These are phyloP conservation scores for Hydrotaea diabolus DNA, from an alignment of 2,888 invertebrate genomes.

Conservation along the genomic window DNA sequence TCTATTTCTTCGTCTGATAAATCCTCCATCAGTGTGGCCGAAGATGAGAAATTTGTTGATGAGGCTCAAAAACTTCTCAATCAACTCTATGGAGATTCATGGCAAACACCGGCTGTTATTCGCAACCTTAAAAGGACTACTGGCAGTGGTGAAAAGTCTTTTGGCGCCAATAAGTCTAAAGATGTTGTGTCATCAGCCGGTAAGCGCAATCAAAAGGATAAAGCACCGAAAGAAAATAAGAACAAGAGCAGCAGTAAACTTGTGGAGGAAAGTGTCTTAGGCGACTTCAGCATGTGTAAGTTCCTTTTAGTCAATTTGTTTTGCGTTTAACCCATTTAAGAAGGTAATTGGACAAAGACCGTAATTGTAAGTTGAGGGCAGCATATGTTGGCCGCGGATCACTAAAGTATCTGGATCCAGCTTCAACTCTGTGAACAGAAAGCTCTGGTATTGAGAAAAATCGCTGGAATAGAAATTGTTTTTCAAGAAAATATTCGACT, in stretches of 20 bases:
- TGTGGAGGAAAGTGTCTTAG: constrained; percentile 73
- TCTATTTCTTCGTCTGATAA: neutral
- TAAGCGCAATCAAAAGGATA: neutral
- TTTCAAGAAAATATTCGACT: too few species aligned
- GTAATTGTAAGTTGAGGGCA: too few species aligned
- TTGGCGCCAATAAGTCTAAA: constrained; percentile 6
- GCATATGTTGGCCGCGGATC: too few species aligned
- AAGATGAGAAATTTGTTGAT: constrained; percentile 71
- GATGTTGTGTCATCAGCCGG: neutral
- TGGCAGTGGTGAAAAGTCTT: constrained; percentile 64
- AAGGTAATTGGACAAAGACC: too few species aligned
- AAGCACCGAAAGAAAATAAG: neutral
- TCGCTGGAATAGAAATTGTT: too few species aligned
- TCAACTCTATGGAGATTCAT: constrained; percentile 78
- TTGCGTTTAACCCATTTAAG: too few species aligned
- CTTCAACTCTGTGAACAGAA: too few species aligned
- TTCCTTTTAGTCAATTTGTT: constrained; percentile 25
- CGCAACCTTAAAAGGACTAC: constrained; percentile 74
- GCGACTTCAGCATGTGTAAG: constrained; percentile 78
- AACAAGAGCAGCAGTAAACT: constrained; percentile 19
- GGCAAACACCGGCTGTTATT: constrained; percentile 80
- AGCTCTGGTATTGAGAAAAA: too few species aligned
- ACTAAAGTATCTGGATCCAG: too few species aligned
- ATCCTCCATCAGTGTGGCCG: constrained; percentile 41
- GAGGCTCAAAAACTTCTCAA: constrained; percentile 75